phyloP scores from a whole-genome alignment of 2,888 invertebrate species.

The Drosophila macrothrix region DNA sequence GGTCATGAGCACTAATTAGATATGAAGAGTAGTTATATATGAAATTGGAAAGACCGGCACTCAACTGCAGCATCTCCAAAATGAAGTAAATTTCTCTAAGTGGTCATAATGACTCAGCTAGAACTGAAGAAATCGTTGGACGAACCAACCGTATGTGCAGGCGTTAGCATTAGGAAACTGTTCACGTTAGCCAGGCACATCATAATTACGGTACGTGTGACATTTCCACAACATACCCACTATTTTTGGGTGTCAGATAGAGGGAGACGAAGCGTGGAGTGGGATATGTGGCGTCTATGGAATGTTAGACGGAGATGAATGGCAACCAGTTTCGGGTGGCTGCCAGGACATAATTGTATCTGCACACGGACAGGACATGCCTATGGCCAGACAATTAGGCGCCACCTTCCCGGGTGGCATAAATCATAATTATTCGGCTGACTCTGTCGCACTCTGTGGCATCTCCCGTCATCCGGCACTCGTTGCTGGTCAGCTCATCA shows the following conservation, averaged over 20 bases:
- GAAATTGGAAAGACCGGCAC: background rate
- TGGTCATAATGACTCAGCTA: background rate
- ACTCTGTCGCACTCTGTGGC: background rate
- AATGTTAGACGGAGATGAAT: conserved; percentile 7
- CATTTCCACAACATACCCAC: background rate
- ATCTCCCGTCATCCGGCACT: no score
- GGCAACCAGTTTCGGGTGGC: conserved; percentile 3
- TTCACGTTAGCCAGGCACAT: conserved; percentile 10
- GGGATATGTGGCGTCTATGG: background rate
- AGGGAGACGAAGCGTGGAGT: background rate
- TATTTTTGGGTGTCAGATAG: background rate
- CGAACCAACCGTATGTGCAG: background rate
- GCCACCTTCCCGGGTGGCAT: conserved; percentile 3
- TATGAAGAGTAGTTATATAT: background rate
- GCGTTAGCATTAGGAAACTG: conserved; percentile 8
- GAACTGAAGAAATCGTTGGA: background rate
- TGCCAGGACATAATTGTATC: conserved; percentile 9
- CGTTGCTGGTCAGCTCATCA: background rate
- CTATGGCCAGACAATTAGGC: conserved; percentile 6
- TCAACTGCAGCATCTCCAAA: background rate
- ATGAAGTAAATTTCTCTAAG: background rate
- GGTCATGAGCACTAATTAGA: no score
- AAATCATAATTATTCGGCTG: conserved; percentile 10
- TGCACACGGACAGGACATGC: background rate
- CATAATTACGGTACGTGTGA: conserved; percentile 11